A percentile compares a stretch with the other conserved stretches of the same genome.
Evolutionary conservation across 2,888 invertebrate genomes (phyloP).

Genomic region (Artemia sinica): DNA sequence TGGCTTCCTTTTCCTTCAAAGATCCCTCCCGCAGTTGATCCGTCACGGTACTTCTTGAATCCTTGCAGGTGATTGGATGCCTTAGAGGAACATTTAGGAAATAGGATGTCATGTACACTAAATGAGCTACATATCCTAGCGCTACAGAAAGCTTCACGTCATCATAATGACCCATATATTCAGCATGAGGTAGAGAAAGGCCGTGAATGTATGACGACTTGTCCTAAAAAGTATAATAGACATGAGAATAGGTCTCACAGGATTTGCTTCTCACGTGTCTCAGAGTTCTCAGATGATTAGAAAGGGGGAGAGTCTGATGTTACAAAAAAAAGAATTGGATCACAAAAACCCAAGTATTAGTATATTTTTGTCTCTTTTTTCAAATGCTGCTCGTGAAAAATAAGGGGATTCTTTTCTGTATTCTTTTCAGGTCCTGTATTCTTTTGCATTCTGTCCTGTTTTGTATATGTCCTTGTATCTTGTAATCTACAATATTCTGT

Average conservation of each 20-base stretch:
- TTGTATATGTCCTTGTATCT: too few species aligned
- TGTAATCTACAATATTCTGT: too few species aligned
- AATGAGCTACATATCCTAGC: constrained; percentile 67
- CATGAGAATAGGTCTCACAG: background rate
- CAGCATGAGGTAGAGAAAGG: constrained; percentile 52
- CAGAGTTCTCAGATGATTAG: too few species aligned
- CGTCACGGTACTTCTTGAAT: constrained; percentile 60
- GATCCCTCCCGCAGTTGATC: constrained; percentile 55
- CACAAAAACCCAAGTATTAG: too few species aligned
- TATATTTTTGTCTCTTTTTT: too few species aligned
- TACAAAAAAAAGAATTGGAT: too few species aligned
- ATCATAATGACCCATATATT: constrained; percentile 43
- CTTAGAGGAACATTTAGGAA: constrained; percentile 68
- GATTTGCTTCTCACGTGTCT: too few species aligned
- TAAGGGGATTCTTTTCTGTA: too few species aligned
- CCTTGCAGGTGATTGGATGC: constrained; percentile 60
- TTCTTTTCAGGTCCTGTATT: too few species aligned
- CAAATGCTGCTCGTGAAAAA: too few species aligned
- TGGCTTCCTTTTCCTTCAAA: constrained; percentile 40
- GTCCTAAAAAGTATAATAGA: constrained; percentile 2
- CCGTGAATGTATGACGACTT: constrained; percentile 37
- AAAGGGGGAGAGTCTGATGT: too few species aligned
- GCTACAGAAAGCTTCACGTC: constrained; percentile 62
- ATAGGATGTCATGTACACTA: constrained; percentile 58
- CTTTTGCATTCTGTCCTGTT: too few species aligned